Evolutionary conservation across 1,140 invertebrate genomes (phyloP), one percentile per base, ranked within the genome.

Genomic region (Coelopa frigida): DNA sequence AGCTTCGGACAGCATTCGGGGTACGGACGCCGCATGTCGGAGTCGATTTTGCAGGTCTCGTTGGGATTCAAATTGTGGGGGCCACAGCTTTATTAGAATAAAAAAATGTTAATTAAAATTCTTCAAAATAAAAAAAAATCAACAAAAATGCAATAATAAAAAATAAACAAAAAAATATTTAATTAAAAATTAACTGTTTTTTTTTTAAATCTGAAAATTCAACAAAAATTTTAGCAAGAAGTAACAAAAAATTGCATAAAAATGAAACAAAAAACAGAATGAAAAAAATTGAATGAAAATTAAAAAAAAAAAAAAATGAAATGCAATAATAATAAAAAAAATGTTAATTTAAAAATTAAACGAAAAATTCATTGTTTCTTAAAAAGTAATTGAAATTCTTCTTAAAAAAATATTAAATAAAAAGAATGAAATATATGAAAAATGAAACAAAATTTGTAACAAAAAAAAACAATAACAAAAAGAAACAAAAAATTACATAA

Each of bases 1-100:
- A 65, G 36, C 26, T 60, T 50, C 33, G 62, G 62, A 37, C 62
- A 66, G 38, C 62, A 66, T 1, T 55, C 49, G 14, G 62, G 62
- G 48, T 56, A 66, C 17, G 55, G 58, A 41, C 56, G 62, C 12
- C 54, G 44, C 56, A 66, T 60, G 44, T 66, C 62, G 17, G 58
- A 50, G 22, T 45, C 51, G 15, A 66, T 65, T 26, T 49, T 54
- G 33, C 62, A 66, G 6, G 55, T 54, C 18, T 50, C 53, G 14
- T 47, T 65, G 8, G 61, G 62, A 39, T 53, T 27, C 22, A 66
- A 24, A 47, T 62, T 66, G 24, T 66, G 62, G 7, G 61, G 62
- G 21, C 62, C 59, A 32, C 62, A 66, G n/a, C 62, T 66, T 33
- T 5, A 18, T 7, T 2, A 32, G 26, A n/a, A 11, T 29, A 20